These are phyloP conservation scores for Spilarctia lutea DNA, from an alignment of 2,888 invertebrate species.

Conservation along the genomic window DNA sequence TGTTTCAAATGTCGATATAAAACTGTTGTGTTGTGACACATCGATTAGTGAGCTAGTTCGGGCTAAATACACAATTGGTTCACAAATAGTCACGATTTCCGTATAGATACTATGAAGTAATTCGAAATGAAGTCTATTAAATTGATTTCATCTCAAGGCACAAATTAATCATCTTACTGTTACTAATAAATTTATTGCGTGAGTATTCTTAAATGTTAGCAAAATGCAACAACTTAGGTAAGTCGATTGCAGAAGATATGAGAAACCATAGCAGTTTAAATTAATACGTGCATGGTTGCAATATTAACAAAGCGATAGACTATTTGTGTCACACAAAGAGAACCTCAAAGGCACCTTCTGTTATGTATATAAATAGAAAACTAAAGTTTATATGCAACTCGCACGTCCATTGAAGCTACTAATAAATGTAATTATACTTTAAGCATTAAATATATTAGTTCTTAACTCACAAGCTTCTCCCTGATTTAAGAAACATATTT, in stretches of 20 bases:
- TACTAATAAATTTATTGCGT: neutral
- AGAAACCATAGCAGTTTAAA: neutral
- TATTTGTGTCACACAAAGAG: neutral
- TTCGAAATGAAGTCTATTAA: conserved; percentile 37
- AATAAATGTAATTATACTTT: neutral
- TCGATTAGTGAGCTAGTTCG: conserved; percentile 54
- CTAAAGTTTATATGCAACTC: neutral
- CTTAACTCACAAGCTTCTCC: neutral
- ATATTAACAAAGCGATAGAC: neutral
- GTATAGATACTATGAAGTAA: conserved; percentile 39
- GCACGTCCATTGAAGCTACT: neutral
- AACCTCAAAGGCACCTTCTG: conserved; percentile 2
- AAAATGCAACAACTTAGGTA: neutral
- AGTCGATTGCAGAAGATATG: neutral
- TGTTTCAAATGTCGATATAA: conserved; percentile 54
- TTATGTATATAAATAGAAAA: neutral
- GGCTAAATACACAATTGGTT: conserved; percentile 63
- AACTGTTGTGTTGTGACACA: conserved; percentile 56
- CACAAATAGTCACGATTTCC: conserved; percentile 58
- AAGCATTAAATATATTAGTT: neutral
- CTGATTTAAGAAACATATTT: neutral
- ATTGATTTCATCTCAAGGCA: neutral
- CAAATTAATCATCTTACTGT: conserved; percentile 4
- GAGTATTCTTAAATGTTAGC: neutral
- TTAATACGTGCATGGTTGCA: neutral